Percentiles rank a stretch among this genome's conserved stretches.
Evolutionary conservation across 2,888 invertebrate species (phyloP).

Genomic region (Boloria selene): DNA sequence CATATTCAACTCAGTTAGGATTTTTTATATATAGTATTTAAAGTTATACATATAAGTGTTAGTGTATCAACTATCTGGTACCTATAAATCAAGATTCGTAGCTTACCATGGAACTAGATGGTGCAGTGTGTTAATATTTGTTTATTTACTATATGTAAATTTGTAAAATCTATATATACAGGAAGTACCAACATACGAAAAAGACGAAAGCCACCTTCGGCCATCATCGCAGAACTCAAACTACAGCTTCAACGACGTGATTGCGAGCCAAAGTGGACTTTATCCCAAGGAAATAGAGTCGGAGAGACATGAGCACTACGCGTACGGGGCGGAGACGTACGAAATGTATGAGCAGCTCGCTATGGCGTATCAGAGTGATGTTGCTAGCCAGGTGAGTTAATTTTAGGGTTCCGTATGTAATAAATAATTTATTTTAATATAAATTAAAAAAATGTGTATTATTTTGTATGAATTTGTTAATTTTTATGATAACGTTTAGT

Average conservation of each 20-base stretch:
- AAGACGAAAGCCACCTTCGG: slow-evolving; percentile 68
- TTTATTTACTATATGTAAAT: not conserved
- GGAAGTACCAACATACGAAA: slow-evolving; percentile 55
- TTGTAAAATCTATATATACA: slow-evolving; percentile 11
- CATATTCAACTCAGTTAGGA: too few species aligned
- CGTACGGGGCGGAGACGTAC: slow-evolving; percentile 62
- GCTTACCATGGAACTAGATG: too few species aligned
- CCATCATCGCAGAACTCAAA: slow-evolving; percentile 71
- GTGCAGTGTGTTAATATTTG: not conserved
- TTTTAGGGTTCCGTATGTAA: too few species aligned
- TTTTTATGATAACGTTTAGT: too few species aligned
- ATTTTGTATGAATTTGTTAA: too few species aligned
- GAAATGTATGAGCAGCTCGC: slow-evolving; percentile 74
- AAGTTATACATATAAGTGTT: too few species aligned
- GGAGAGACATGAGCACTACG: slow-evolving; percentile 54
- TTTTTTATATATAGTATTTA: too few species aligned
- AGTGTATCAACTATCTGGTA: too few species aligned
- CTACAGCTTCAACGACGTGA: slow-evolving; percentile 70
- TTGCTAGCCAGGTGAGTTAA: slow-evolving; percentile 61
- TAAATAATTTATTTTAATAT: too few species aligned
- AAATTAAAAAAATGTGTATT: not conserved
- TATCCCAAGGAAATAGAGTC: slow-evolving; percentile 50
- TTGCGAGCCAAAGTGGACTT: slow-evolving; percentile 52
- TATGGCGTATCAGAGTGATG: slow-evolving; percentile 76
- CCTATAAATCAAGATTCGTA: too few species aligned